A percentile compares a stretch with the other conserved stretches of the same genome.
Evolutionary conservation across 2,888 invertebrate species (phyloP).

Genomic region (Andrena bucephala): DNA sequence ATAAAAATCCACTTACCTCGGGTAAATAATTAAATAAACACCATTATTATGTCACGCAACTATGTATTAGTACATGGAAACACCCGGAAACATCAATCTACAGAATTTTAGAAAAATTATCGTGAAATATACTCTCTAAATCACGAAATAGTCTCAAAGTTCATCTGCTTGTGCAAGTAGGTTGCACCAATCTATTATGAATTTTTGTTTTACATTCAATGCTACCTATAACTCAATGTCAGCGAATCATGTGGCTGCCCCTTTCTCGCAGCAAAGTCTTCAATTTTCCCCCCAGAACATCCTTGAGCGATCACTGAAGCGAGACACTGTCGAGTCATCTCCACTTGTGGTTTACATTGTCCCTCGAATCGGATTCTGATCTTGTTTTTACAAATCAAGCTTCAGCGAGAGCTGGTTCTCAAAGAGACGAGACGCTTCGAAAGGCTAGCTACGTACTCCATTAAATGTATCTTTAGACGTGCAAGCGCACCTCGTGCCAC

Average conservation of each 20-base stretch:
- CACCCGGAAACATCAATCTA: too few species aligned
- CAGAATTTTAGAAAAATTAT: too few species aligned
- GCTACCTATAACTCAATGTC: too few species aligned
- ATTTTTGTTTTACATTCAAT: too few species aligned
- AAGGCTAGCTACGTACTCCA: conserved; percentile 4
- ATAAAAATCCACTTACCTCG: too few species aligned
- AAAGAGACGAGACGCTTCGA: neutral
- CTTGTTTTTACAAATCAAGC: neutral
- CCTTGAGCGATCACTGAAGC: neutral
- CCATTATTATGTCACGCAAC: too few species aligned
- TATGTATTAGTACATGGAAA: too few species aligned
- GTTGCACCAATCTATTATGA: too few species aligned
- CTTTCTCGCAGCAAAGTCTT: neutral
- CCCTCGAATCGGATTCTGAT: neutral
- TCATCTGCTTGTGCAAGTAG: too few species aligned
- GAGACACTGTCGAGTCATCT: neutral
- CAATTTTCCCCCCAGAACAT: neutral
- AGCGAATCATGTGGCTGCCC: neutral
- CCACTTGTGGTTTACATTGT: neutral
- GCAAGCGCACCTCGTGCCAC: conserved; percentile 26
- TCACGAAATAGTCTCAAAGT: too few species aligned
- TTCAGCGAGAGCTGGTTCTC: neutral
- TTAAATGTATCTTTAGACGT: conserved; percentile 11
- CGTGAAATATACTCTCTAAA: too few species aligned
- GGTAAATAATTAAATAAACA: too few species aligned